Conservation (phyloP, 2,113 vertebrate species). For the Castor canadensis region DNA sequence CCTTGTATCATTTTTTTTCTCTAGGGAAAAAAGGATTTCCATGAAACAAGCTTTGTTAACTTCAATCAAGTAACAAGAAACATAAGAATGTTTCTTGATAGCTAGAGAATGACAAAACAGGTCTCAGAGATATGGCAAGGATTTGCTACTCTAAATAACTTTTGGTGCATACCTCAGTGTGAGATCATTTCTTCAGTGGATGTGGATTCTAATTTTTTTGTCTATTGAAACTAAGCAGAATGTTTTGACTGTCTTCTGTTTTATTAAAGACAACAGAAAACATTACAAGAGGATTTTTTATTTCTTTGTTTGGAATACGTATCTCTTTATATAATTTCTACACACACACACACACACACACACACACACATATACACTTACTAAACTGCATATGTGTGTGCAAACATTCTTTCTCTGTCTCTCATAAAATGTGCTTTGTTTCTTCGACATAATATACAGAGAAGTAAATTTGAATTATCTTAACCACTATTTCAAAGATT, state of each 20-base stretch:
- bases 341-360: neutral
- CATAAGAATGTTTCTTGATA: no score
- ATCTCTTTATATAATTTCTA: neutral
- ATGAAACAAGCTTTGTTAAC: slow-evolving; percentile 37
- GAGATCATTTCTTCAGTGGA: neutral
- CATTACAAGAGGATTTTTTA: neutral
- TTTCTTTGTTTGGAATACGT: neutral
- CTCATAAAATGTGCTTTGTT: neutral
- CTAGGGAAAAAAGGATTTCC: neutral
- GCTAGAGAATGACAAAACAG: neutral
- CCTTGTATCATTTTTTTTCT: slow-evolving; percentile 1
- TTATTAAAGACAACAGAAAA: neutral
- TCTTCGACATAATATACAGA: neutral
- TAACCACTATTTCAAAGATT: neutral
- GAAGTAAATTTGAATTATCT: neutral
- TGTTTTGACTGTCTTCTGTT: neutral
- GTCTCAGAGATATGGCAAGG: neutral
- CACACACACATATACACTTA: neutral
- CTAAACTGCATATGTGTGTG: no score
- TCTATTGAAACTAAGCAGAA: neutral
- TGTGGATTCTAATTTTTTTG: neutral
- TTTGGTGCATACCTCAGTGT: neutral
- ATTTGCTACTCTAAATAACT: neutral
- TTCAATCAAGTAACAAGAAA: slow-evolving; percentile 36
- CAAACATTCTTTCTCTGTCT: neutral